Evolutionary conservation across 35 echinoderm and acorn worm species (phyloP).

Genomic region (Apostichopus japonicus): DNA sequence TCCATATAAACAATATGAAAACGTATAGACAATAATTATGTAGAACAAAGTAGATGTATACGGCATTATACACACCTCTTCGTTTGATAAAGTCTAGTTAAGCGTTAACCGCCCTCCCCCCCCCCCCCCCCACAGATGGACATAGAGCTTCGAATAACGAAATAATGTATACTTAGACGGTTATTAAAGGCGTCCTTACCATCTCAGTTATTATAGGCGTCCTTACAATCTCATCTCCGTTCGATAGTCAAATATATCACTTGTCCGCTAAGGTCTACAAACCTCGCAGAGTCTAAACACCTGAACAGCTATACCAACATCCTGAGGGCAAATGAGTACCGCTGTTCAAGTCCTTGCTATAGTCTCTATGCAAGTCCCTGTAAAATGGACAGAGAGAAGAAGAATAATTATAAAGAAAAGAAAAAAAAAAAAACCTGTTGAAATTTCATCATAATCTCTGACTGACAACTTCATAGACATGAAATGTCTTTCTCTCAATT

Average conservation of each 20-base stretch:
- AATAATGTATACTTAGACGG: too few relatives aligned
- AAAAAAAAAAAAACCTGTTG: conserved; percentile 2
- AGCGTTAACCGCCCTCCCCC: too few relatives aligned
- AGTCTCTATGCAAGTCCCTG: neutral
- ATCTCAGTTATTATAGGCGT: neutral
- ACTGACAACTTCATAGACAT: conserved; percentile 3
- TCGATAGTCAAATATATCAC: conserved; percentile 7
- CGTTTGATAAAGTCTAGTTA: too few relatives aligned
- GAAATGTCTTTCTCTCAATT: conserved; percentile 15
- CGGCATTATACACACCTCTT: too few relatives aligned
- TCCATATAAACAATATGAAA: too few relatives aligned
- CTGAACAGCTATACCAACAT: conserved; percentile 45
- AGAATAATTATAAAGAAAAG: neutral
- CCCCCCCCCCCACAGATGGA: too few relatives aligned
- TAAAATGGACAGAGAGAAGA: neutral
- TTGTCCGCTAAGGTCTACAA: conserved; percentile 10
- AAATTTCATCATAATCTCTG: conserved; percentile 6
- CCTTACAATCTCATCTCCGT: conserved; percentile 9
- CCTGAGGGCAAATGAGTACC: conserved; percentile 7
- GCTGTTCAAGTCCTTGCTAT: conserved; percentile 2
- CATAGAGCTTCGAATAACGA: too few relatives aligned
- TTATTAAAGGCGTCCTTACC: too few relatives aligned
- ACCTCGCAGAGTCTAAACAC: conserved; percentile 8
- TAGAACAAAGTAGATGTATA: too few relatives aligned
- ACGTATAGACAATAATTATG: too few relatives aligned